Conservation (phyloP, 2,113 vertebrate genomes). For the Grallaria varia region DNA sequence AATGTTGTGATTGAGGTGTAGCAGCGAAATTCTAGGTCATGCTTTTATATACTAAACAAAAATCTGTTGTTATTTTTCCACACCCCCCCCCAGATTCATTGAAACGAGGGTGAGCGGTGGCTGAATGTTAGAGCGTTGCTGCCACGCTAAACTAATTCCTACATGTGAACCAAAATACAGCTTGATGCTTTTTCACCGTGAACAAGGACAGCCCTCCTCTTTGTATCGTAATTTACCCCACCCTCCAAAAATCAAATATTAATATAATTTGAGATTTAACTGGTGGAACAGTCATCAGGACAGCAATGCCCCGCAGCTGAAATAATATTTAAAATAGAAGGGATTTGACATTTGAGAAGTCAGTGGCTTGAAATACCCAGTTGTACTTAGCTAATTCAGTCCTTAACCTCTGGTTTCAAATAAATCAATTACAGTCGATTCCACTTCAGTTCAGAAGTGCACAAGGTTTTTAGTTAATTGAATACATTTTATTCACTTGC, state of each 20-base stretch:
- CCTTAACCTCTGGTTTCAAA: conserved; percentile 92
- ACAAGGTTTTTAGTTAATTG: conserved; percentile 86
- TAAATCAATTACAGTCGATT: conserved; percentile 96
- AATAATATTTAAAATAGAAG: conserved; percentile 88
- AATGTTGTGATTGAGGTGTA: background rate
- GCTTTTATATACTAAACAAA: conserved; percentile 38
- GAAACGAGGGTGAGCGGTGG: conserved; percentile 41
- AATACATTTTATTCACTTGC: conserved; percentile 86
- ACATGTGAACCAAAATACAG: conserved; percentile 34
- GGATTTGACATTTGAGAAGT: conserved; percentile 90
- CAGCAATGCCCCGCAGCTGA: conserved; percentile 87
- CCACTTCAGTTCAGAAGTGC: conserved; percentile 90
- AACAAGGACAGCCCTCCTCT: conserved; percentile 51
- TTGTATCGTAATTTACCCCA: conserved; percentile 62
- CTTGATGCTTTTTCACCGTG: conserved; percentile 32
- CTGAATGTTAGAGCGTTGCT: conserved; percentile 1
- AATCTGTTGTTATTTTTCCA: background rate
- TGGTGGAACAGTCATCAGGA: conserved; percentile 83
- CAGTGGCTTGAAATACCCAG: conserved; percentile 92
- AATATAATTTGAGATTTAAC: conserved; percentile 86
- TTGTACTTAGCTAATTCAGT: conserved; percentile 94
- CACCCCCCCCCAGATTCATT: background rate
- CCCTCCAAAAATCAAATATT: conserved; percentile 82
- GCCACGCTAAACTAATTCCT: conserved; percentile 50
- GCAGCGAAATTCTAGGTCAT: conserved; percentile 40